Percentiles rank a stretch among this genome's conserved stretches.
These are phyloP conservation scores for Fragum sueziense DNA, from an alignment of 2,888 invertebrate genomes.

Conservation along the genomic window DNA sequence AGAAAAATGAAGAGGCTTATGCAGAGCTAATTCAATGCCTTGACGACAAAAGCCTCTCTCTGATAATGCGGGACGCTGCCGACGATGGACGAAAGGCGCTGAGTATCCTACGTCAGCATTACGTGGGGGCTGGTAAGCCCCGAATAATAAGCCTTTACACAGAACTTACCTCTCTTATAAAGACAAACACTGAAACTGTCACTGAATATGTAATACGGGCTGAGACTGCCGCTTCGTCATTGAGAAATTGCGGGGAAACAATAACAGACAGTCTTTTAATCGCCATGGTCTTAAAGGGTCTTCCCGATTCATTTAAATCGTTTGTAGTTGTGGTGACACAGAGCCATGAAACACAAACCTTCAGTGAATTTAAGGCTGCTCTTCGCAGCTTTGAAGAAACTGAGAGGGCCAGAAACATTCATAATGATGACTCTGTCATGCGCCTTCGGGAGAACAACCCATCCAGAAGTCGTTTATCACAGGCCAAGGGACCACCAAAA, in stretches of 20 bases:
- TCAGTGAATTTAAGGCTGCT: conserved; percentile 45
- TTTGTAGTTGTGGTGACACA: conserved; percentile 47
- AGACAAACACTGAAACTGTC: conserved; percentile 36
- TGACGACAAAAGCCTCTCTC: conserved; percentile 54
- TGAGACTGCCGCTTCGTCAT: background rate
- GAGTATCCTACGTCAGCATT: conserved; percentile 51
- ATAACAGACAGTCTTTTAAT: conserved; percentile 31
- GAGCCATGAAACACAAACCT: conserved; percentile 17
- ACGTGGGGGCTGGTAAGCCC: conserved; percentile 48
- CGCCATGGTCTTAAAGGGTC: conserved; percentile 57
- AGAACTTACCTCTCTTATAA: conserved; percentile 50
- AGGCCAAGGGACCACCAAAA: conserved; percentile 1
- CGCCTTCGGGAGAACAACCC: background rate
- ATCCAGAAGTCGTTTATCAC: background rate
- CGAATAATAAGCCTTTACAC: conserved; percentile 52
- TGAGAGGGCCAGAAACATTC: conserved; percentile 31
- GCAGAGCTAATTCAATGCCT: conserved; percentile 57
- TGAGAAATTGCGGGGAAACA: background rate
- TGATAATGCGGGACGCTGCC: conserved; percentile 59
- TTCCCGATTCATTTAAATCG: conserved; percentile 39
- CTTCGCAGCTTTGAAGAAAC: conserved; percentile 43
- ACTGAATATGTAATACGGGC: conserved; percentile 40
- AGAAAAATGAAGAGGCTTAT: conserved; percentile 55
- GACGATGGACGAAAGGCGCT: conserved; percentile 60
- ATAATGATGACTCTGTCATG: conserved; percentile 20